Evolutionary conservation across 2,888 invertebrate species (phyloP), one percentile per base, ranked within the genome.

Genomic region (Catocala fraxini): DNA sequence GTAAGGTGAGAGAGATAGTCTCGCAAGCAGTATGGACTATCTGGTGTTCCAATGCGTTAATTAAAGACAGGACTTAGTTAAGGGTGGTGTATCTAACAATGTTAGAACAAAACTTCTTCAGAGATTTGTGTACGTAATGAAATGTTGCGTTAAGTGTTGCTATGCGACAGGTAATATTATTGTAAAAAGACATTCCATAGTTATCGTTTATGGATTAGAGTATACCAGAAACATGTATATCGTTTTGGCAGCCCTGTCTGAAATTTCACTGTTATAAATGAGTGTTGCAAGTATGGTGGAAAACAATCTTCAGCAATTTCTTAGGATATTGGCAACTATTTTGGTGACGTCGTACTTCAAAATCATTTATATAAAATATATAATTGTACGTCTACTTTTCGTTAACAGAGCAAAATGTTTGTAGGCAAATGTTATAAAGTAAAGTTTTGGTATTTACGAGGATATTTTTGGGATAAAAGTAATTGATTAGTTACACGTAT

Each of bases 221-320:
- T 61, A 71, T 81, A 86, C 83, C 82, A 83, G 81, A 82, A 83
- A 86, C 83, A 84, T 81, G 84, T 82, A 84, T 87, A 88, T 86
- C 79, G 79, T 86, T 92, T 93, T 93, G 93, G 93, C 93, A 93
- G 93, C 93, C 93, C 93, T 92, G 82, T 80, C 84, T 87, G 82
- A 77, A 77, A 70, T 80, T 69, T 67, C 71, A 72, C 67, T 68
- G 65, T 66, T 62, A 48, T 58, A 49, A 46, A 63, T 59, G 49
- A 56, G 35, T 45, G 56, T 33, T 49, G 12, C 1, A 58, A 46
- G 15, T 35, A n/a, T 58, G 46, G 46, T 47, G n/a, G n/a, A 60
- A 63, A 58, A 51, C 43, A 71, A 63, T 63, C 59, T 65, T 47
- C 60, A 49, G 59, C 56, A 70, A 68, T 59, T 53, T 46, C 15